Evolutionary conservation across 2,888 invertebrate species (phyloP).

Genomic region (Mongoloraphidia duomilia): DNA sequence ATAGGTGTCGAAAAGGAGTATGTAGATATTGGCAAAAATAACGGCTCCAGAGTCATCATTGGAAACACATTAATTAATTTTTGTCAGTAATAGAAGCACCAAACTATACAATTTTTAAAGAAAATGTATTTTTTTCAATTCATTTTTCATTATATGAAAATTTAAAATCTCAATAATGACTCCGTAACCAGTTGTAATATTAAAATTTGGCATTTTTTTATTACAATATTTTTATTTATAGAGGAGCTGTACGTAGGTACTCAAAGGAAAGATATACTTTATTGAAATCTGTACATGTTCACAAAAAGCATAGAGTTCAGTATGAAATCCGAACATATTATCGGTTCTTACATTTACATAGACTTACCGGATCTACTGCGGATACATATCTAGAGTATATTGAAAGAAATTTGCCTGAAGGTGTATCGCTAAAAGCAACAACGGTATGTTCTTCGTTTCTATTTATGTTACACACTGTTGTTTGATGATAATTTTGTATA

Average conservation of each 20-base stretch:
- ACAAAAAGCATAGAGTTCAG: conserved; percentile 88
- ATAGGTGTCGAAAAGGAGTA: conserved; percentile 55
- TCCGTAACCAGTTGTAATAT: too few species aligned
- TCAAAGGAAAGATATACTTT: conserved; percentile 64
- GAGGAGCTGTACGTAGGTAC: conserved; percentile 58
- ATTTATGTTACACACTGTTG: background rate
- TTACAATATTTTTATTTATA: conserved; percentile 29
- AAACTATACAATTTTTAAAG: background rate
- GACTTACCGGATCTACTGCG: conserved; percentile 88
- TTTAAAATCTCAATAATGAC: background rate
- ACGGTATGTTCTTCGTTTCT: conserved; percentile 37
- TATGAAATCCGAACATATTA: conserved; percentile 93
- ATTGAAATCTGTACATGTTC: conserved; percentile 75
- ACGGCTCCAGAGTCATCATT: background rate
- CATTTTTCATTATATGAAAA: background rate
- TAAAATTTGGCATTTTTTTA: conserved; percentile 1
- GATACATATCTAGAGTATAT: conserved; percentile 93
- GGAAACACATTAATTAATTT: background rate
- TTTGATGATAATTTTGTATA: background rate
- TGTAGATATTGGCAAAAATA: conserved; percentile 8
- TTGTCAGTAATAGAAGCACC: background rate
- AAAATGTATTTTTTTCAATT: too few species aligned
- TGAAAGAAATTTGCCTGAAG: conserved; percentile 93
- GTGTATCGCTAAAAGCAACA: conserved; percentile 83
- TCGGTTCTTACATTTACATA: conserved; percentile 64